Base-by-base conservation (phyloP, 2,888 invertebrate species). In the Orchesellides sinensis region DNA sequence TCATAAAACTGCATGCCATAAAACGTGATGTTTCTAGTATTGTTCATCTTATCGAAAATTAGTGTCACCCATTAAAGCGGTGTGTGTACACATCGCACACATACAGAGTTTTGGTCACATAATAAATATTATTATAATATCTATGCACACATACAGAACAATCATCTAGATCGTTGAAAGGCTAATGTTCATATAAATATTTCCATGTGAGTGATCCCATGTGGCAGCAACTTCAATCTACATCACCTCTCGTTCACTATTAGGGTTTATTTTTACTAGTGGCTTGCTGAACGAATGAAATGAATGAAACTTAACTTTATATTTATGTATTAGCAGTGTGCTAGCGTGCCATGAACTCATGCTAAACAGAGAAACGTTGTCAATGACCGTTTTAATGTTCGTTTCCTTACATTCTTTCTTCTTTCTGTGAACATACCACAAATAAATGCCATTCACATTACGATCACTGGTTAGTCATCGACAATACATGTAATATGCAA, bases 341-440 rank as follows among this genome's bases (percentile, higher is more conserved):
- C 35, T 35, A 23, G 61, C 32, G 45, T 40, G 21, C 14, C 40
- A 0, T 63, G n/a, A 63, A 40, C 63, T 21, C 40, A 29, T 59
- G 32, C 32, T 14, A 63, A 63, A 63, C 17, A 35, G 4, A n/a
- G 40, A 52, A 69, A 29, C 35, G 40, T 52, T 70, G 70, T 70
- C 70, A 70, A 70, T 70, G 70, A 70, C 56, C 70, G 70, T 54
- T 56, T 17, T 56, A 12, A 63, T 35, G 63, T 63, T 45, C 40
- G 17, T 19, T 29, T 70, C 52, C 56, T 56, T 70, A 49, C 68
- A 32, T 52, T 45, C 45, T n/a, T 65, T 21, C 32, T n/a, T 17
- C 14, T 21, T 5, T 27, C 56, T 56, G 23, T 10, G 12, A 27
- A 56, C 21, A 56, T 61, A 8, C n/a, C 40, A 32, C 10, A 6